phyloP scores from a whole-genome alignment of 2,888 invertebrate genomes.

The Oscheius sp. region DNA sequence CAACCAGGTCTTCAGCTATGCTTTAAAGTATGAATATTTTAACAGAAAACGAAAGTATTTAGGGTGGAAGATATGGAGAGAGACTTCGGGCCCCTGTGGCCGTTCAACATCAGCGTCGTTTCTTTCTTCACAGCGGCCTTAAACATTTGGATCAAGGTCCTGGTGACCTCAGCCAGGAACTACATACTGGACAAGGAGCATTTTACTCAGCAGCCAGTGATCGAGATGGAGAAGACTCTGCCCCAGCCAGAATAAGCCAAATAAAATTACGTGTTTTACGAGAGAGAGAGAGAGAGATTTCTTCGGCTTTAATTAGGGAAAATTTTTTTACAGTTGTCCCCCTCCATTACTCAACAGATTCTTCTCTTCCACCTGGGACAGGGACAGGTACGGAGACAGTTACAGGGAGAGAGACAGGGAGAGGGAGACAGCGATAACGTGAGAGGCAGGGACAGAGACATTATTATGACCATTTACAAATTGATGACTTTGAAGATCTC shows the following conservation, averaged over 20 bases:
- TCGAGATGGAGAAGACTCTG: slow-evolving; percentile 36
- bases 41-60: background rate
- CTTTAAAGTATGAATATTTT: slow-evolving; percentile 51
- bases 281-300: too few species aligned
- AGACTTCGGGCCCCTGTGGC: slow-evolving; percentile 72
- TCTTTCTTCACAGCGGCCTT: slow-evolving; percentile 70
- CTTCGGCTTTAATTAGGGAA: too few species aligned
- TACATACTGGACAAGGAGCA: slow-evolving; percentile 69
- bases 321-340: too few species aligned
- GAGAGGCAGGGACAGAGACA: too few species aligned
- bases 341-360: too few species aligned
- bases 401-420: too few species aligned
- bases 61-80: slow-evolving; percentile 66
- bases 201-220: slow-evolving; percentile 42
- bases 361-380: too few species aligned
- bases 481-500: too few species aligned
- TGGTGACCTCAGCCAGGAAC: slow-evolving; percentile 68
- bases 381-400: too few species aligned
- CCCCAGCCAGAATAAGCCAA: slow-evolving; percentile 27
- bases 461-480: too few species aligned
- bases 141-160: slow-evolving; percentile 65
- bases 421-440: too few species aligned
- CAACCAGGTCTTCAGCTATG: slow-evolving; percentile 59
- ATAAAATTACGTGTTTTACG: too few species aligned
- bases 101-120: slow-evolving; percentile 70